Evolutionary conservation across 2,888 invertebrate genomes (phyloP), one percentile per base, ranked within the genome.

Genomic region (Coelinius sp.): DNA sequence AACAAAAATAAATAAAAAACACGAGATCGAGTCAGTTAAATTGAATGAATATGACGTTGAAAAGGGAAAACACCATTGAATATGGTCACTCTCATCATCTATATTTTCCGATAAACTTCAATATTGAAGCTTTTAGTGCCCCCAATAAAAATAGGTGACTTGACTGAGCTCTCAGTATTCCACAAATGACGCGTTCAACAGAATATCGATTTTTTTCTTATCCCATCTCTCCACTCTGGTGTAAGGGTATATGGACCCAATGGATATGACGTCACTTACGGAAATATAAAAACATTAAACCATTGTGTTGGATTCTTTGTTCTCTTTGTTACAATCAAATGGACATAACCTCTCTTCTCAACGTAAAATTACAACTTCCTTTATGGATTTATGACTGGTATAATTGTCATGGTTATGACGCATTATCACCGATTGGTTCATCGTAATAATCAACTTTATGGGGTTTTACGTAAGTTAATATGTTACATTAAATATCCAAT

Each of bases 121-220:
- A 59, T 59, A 59, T 59, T 35, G 31, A 20, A 59, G 59, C 59
- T 59, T 59, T 59, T 59, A 59, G 59, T 56, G 56, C 8, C n/a
- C n/a, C 59, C 38, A 24, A 62, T 41, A 22, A 31, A 62, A 64
- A 38, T 52, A 68, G 46, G 59, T 35, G 59, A 35, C 14, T 59
- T 20, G 20, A 59, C 35, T 14, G 31, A 31, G 31, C 31, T 31
- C 31, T 17, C 59, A 17, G 35, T 59, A 59, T 59, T 59, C 59
- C 59, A 35, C 59, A 14, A 46, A 10, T 24, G 53, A 56, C 35
- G 44, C 24, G 31, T 12, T 25, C 7, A 46, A 25, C 46, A 17
- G 46, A 67, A 64, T 73, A 74, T 76, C 67, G 70, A 73, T 71
- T 73, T 69, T 25, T 25, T 71, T 59, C 14, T 56, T 14, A n/a